Percentiles rank a stretch among this genome's conserved stretches.
Conservation (phyloP, 2,797 vertebrate species). For the Lemur catta region DNA sequence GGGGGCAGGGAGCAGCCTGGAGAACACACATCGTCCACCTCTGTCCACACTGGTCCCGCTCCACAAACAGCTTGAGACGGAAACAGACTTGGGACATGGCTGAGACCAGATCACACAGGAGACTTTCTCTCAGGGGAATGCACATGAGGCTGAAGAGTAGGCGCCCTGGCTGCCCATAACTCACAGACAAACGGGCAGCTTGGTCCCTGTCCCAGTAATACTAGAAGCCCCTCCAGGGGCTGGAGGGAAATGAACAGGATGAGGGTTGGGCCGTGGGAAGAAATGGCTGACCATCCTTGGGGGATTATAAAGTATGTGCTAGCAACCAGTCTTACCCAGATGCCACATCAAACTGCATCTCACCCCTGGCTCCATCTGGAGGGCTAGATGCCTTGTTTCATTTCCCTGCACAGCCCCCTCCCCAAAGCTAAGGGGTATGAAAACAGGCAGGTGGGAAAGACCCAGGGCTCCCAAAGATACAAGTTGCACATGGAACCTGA, state of each 20-base stretch:
- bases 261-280: not conserved
- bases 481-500: not conserved
- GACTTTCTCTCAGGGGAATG: not conserved
- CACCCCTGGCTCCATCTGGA: not conserved
- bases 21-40: not conserved
- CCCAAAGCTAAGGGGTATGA: conserved; percentile 40
- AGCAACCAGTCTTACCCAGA: not conserved
- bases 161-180: not conserved
- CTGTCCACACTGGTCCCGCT: not conserved
- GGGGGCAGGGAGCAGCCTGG: not conserved
- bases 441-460: conserved; percentile 28
- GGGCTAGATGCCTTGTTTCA: not conserved
- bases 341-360: not conserved
- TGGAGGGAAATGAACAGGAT: not conserved
- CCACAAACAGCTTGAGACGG: not conserved
- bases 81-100: not conserved
- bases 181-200: not conserved
- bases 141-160: not conserved
- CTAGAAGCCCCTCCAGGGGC: not conserved
- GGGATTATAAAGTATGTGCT: not conserved
- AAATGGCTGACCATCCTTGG: not conserved
- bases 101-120: not conserved
- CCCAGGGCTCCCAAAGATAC: not conserved
- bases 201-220: conserved; percentile 34
- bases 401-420: not conserved